These are phyloP conservation scores for Psephotus haematonotus DNA, from an alignment of 2,113 vertebrate genomes.

Conservation along the genomic window DNA sequence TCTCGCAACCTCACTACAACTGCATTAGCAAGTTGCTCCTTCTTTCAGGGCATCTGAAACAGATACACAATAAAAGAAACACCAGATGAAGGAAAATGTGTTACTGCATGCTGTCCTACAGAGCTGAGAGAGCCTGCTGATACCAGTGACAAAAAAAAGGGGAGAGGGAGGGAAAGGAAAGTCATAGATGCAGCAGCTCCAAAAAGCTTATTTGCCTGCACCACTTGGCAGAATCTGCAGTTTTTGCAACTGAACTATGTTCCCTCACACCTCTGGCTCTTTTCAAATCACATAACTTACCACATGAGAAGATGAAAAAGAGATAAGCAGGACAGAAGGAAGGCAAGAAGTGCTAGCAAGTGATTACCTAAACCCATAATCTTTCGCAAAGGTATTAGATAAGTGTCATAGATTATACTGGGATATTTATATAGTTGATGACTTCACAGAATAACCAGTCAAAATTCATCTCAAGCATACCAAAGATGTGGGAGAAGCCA, in stretches of 20 bases:
- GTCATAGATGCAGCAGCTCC: neutral
- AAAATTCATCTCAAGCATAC: neutral
- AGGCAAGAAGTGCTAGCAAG: neutral
- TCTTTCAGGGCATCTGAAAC: neutral
- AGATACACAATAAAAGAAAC: neutral
- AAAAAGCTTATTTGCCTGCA: neutral
- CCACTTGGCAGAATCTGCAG: neutral
- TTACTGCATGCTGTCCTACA: neutral
- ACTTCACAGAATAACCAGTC: neutral
- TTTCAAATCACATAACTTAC: neutral
- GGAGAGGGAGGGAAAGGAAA: neutral
- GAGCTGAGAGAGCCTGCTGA: neutral
- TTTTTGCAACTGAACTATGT: neutral
- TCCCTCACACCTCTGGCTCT: neutral
- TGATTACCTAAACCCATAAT: neutral
- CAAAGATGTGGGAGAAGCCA: neutral
- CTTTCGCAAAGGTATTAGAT: neutral
- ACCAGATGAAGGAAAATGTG: neutral
- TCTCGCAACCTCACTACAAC: neutral
- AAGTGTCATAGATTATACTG: neutral
- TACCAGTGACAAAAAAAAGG: neutral
- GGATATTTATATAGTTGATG: neutral
- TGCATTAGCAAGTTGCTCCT: neutral
- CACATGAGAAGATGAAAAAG: neutral
- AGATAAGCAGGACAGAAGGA: neutral